These are phyloP conservation scores for Yponomeuta evonymella DNA, from an alignment of 2,888 invertebrate genomes.

Conservation along the genomic window DNA sequence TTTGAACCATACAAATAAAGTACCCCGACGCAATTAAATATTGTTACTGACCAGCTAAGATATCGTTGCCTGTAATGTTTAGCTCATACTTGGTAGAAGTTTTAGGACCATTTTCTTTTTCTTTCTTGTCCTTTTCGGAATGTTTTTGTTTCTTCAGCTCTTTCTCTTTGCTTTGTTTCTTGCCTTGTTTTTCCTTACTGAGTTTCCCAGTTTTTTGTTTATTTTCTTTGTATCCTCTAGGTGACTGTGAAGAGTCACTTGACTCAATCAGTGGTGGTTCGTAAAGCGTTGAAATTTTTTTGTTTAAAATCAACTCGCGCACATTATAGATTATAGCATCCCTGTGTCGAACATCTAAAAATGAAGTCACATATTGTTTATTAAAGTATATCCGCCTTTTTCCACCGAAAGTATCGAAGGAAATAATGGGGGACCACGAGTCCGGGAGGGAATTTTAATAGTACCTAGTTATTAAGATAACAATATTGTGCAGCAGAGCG, in stretches of 20 bases:
- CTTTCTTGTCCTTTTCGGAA: neutral
- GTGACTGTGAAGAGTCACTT: neutral
- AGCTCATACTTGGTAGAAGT: slow-evolving; percentile 33
- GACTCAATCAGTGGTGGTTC: neutral
- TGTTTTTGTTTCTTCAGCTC: neutral
- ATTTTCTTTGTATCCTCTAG: neutral
- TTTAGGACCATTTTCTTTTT: neutral
- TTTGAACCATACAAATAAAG: neutral
- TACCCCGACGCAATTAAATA: neutral
- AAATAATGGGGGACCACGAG: too few species aligned
- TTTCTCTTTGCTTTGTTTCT: neutral
- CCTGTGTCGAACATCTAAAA: slow-evolving; percentile 44
- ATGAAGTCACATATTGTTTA: neutral
- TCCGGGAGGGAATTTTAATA: too few species aligned
- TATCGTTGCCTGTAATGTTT: slow-evolving; percentile 41
- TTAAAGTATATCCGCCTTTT: neutral
- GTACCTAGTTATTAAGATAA: too few species aligned
- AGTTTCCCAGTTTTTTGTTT: slow-evolving; percentile 4
- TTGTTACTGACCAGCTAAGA: slow-evolving; percentile 43
- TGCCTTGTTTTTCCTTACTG: neutral
- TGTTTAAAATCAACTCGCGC: slow-evolving; percentile 38
- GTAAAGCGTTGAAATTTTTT: slow-evolving; percentile 18
- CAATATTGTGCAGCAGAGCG: too few species aligned
- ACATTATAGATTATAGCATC: slow-evolving; percentile 46
- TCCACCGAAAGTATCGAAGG: too few species aligned